Evolutionary conservation across 2,113 vertebrate genomes (phyloP), one percentile per base, ranked within the genome.

Genomic region (Oostethus manadensis): DNA sequence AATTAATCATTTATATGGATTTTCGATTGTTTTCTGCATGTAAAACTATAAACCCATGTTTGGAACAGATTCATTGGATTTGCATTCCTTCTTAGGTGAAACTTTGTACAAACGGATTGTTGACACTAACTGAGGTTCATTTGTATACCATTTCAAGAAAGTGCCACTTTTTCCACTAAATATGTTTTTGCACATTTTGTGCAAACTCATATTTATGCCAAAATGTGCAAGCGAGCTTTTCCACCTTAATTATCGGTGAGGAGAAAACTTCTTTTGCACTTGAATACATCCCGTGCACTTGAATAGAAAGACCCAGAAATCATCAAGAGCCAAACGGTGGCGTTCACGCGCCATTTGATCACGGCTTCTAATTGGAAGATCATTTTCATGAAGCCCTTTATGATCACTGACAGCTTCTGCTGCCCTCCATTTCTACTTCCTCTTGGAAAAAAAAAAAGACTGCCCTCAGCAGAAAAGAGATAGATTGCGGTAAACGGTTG

Each of bases 311-410:
- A 61, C 50, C 58, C 13, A 61, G 56, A 60, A 93, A 93, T 91
- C 90, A 90, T 88, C 84, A 87, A 90, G 89, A 89, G 88, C 90
- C 93, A 89, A 89, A 90, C 84, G 90, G 90, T 92, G 55, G 87
- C 88, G 89, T 89, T 93, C 87, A 88, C 88, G 89, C 88, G 88
- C 91, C 90, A 93, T 95, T 93, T 94, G 93, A 94, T 94, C 89
- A 93, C 90, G 87, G 87, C 89, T 89, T 90, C 92, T 96, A 98
- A 97, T 94, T 98, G 93, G 93, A 92, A 92, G 91, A 95, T 95
- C 80, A 93, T 95, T 95, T 93, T 94, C 89, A 88, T 91, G 92
- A 93, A 94, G 91, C 90, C 90, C 91, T 93, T 93, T 90, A 92
- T 54, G 91, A 91, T 84, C 88, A 87, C 89, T 94, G 93, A 94